Evolutionary conservation across 2,797 vertebrate species (phyloP), one percentile per base, ranked within the genome.

Genomic region (Acanthurus leucopareius): DNA sequence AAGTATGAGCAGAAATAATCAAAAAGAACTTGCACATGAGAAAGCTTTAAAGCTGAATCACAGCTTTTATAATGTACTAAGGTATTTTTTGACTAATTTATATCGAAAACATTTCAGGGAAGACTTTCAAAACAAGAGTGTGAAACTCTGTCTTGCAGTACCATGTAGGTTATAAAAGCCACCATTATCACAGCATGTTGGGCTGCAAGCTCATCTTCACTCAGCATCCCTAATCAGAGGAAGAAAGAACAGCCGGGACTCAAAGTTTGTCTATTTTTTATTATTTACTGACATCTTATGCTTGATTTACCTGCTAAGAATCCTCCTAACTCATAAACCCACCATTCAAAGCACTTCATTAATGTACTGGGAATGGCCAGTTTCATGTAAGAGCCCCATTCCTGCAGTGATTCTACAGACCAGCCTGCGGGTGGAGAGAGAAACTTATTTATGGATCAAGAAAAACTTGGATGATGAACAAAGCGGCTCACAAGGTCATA

Each of bases 281-380:
- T 35, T n/a, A 7, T 0, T 42, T 7, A 42, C 32, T n/a, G 28
- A 58, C 13, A 58, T 20, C 11, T 60, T 13, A 35, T 47, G 35
- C 32, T 47, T 78, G 9, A 5, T 35, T 69, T 89, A 97, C 98
- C 98, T 79, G 97, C 94, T 77, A 99, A 92, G 86, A 99, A 97
- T 69, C 96, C 97, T 1, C 97, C 97, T 0, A 97, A 93, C 86
- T 99, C 97, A 59, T 97, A 99, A 69, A 98, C 94, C 97, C 97
- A 99, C 97, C 97, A 98, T 87, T 98, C 97, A 1, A 98, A 97
- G 59, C 97, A 98, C 11, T 95, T 88, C 98, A 99, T 97, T 11
- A 97, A 58, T 92, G 96, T 96, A 79, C 97, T 95, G 10, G 97
- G 97, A 58, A 99, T 56, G 0, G 97, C 98, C 85, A 99, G 94